These are phyloP conservation scores for Orthosia incerta DNA, from an alignment of 2,888 invertebrate species.

Conservation along the genomic window DNA sequence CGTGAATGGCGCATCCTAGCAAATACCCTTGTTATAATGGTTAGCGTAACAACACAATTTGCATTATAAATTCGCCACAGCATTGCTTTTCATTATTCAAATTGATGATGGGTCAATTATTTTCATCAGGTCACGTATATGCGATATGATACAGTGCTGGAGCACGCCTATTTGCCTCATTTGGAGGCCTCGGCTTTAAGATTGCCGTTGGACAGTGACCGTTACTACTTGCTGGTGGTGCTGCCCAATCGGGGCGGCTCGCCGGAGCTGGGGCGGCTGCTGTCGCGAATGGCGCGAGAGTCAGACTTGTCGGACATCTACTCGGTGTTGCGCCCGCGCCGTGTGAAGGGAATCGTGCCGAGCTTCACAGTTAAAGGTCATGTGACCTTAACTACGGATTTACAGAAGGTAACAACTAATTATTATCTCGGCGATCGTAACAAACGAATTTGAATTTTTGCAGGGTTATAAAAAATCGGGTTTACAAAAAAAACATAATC, in stretches of 20 bases:
- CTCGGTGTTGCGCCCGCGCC: constrained; percentile 92
- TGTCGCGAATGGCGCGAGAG: constrained; percentile 92
- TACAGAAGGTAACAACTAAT: constrained; percentile 92
- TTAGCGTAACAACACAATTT: constrained; percentile 61
- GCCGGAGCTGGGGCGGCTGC: constrained; percentile 92
- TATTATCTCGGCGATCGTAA: constrained; percentile 35
- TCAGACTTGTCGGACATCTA: constrained; percentile 93
- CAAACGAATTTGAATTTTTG: constrained; percentile 7
- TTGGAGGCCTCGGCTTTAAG: constrained; percentile 94
- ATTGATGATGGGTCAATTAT: constrained; percentile 65
- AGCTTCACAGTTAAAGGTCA: constrained; percentile 95
- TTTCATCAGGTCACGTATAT: constrained; percentile 92
- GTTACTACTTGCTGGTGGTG: constrained; percentile 94
- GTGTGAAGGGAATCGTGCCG: constrained; percentile 95
- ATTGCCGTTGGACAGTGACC: constrained; percentile 95
- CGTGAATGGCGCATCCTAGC: constrained; percentile 49
- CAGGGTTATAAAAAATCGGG: neutral
- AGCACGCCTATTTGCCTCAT: constrained; percentile 94
- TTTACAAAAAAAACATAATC: too few relatives aligned
- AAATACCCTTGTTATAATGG: constrained; percentile 56
- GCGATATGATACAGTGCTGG: constrained; percentile 94
- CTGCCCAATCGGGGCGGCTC: constrained; percentile 92
- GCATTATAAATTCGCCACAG: constrained; percentile 62
- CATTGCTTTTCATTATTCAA: constrained; percentile 54
- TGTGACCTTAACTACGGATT: constrained; percentile 94